These are phyloP conservation scores for Eristalis intricaria DNA, from an alignment of 2,888 invertebrate genomes.

Conservation along the genomic window DNA sequence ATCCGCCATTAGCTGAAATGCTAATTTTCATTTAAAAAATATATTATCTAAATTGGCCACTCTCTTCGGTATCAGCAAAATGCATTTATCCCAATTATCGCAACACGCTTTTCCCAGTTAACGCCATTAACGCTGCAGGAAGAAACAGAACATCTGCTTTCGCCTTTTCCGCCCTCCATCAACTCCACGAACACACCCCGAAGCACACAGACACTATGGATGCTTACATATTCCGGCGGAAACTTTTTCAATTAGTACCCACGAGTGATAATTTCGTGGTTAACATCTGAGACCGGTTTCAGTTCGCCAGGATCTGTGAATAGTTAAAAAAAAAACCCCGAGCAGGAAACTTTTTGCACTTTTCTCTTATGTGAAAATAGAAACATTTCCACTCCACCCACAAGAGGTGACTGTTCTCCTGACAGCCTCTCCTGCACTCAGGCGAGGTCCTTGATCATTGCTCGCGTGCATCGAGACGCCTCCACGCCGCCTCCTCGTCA, in stretches of 20 bases:
- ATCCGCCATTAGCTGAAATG: too few relatives aligned
- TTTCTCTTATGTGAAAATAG: neutral
- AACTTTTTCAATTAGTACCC: constrained; percentile 50
- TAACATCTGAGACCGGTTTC: constrained; percentile 42
- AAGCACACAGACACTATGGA: neutral
- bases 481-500: neutral
- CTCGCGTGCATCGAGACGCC: neutral
- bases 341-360: neutral
- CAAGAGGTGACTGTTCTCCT: neutral
- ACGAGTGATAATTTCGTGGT: constrained; percentile 32
- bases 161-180: neutral
- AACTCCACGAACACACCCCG: neutral
- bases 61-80: neutral
- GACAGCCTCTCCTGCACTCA: neutral
- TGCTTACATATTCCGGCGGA: neutral
- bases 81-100: neutral
- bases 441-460: neutral
- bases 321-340: neutral
- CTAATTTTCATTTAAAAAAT: too few relatives aligned
- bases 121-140: neutral
- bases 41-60: neutral
- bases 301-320: neutral
- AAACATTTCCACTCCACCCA: neutral
- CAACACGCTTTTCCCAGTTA: neutral
- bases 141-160: too few relatives aligned